phyloP scores from a whole-genome alignment of 2,797 vertebrate genomes.

The Enteromius anoplus region DNA sequence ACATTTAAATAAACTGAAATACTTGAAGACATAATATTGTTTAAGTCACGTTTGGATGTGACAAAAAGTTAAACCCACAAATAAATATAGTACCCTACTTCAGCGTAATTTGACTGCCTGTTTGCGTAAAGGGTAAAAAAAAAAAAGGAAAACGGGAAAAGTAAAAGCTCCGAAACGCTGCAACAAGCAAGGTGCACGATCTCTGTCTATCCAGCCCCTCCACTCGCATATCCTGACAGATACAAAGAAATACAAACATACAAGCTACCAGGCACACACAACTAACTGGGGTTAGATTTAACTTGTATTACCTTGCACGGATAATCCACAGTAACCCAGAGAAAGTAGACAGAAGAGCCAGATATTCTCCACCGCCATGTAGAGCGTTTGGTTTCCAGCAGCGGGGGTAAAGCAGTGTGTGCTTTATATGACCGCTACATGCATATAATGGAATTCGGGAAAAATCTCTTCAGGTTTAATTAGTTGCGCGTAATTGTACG shows the following conservation, averaged over 20 bases:
- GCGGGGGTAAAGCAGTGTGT: slow-evolving; percentile 70
- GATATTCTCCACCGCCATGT: slow-evolving; percentile 82
- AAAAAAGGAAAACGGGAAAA: slow-evolving; percentile 3
- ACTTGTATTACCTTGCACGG: slow-evolving; percentile 76
- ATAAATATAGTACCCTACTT: slow-evolving; percentile 2
- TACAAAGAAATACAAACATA: slow-evolving; percentile 49
- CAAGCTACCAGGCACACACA: slow-evolving; percentile 43
- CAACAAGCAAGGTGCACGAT: slow-evolving; percentile 71
- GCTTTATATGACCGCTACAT: slow-evolving; percentile 69
- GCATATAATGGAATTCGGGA: slow-evolving; percentile 71
- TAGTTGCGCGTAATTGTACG: slow-evolving; percentile 51
- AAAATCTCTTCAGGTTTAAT: slow-evolving; percentile 67
- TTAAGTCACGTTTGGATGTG: neutral
- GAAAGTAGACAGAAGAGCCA: slow-evolving; percentile 79
- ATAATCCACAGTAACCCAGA: slow-evolving; percentile 72
- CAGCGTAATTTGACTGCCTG: neutral
- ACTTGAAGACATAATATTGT: neutral
- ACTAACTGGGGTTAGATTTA: slow-evolving; percentile 38
- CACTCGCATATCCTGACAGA: slow-evolving; percentile 59
- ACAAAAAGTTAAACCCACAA: slow-evolving; percentile 21
- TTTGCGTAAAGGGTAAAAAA: neutral
- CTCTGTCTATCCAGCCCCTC: slow-evolving; percentile 34
- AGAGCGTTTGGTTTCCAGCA: slow-evolving; percentile 79
- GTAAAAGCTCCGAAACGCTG: slow-evolving; percentile 27
- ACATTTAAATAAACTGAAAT: neutral